A percentile compares a stretch with the other conserved stretches of the same genome.
These are phyloP conservation scores for Lates calcarifer DNA, from an alignment of 2,113 vertebrate species.

Conservation along the genomic window DNA sequence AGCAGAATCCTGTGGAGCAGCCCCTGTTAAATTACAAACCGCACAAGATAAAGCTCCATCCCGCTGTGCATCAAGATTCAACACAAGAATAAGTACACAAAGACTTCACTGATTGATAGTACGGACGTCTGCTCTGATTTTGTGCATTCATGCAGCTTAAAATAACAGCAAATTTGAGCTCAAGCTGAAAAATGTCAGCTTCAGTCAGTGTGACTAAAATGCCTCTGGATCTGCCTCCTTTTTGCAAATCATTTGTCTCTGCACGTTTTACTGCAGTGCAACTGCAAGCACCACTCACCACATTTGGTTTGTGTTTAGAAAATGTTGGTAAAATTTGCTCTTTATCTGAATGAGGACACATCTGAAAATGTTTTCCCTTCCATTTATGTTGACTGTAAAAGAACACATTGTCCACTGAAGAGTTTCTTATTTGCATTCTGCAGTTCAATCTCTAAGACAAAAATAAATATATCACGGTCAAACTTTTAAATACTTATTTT, in stretches of 20 bases:
- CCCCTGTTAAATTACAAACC: background rate
- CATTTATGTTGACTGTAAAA: background rate
- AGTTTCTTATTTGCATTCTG: background rate
- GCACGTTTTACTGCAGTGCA: background rate
- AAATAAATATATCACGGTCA: background rate
- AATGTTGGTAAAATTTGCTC: background rate
- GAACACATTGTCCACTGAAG: background rate
- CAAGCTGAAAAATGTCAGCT: background rate
- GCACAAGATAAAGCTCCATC: too few species aligned
- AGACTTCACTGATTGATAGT: background rate
- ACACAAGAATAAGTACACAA: background rate
- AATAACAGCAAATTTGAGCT: background rate
- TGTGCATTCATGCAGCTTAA: background rate
- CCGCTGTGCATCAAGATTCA: background rate
- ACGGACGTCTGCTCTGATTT: background rate
- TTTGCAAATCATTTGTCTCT: background rate
- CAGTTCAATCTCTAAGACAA: background rate
- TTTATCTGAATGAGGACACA: background rate
- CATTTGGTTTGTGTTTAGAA: background rate
- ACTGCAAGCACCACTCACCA: background rate
- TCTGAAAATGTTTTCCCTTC: background rate
- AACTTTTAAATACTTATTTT: background rate
- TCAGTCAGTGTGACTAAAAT: background rate
- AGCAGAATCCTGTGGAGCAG: background rate
- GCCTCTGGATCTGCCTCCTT: background rate